Conservation (phyloP, 2,113 vertebrate genomes). For the Girardinichthys multiradiatus region DNA sequence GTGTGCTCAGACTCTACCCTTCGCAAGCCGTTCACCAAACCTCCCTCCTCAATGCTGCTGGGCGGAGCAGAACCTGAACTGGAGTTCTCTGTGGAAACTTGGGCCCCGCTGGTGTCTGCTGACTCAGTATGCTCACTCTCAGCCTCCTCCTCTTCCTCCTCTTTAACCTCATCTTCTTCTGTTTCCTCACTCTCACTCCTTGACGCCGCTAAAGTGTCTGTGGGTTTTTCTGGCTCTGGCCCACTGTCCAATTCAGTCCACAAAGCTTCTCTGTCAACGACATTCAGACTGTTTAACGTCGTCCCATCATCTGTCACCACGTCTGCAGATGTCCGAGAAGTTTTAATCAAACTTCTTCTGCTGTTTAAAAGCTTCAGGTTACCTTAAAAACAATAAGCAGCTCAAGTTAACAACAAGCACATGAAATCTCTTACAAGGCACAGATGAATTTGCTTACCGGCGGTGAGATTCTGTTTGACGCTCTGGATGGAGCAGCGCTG, state of each 20-base stretch:
- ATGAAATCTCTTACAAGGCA: not conserved
- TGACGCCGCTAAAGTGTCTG: constrained; percentile 50
- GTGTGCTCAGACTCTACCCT: constrained; percentile 89
- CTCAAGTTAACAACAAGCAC: not conserved
- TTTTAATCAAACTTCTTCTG: constrained; percentile 75
- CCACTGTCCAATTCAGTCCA: constrained; percentile 90
- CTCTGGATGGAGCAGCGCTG: constrained; percentile 88
- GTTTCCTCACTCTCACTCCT: constrained; percentile 74
- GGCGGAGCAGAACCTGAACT: constrained; percentile 86
- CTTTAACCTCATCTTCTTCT: constrained; percentile 36
- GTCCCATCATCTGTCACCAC: constrained; percentile 73
- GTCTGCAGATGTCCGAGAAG: constrained; percentile 48
- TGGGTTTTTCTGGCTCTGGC: constrained; percentile 69
- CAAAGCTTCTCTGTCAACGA: constrained; percentile 90
- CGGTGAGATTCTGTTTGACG: constrained; percentile 82
- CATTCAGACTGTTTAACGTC: constrained; percentile 78
- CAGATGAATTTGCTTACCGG: constrained; percentile 74
- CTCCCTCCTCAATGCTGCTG: constrained; percentile 73
- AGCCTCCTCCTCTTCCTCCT: constrained; percentile 59
- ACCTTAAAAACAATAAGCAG: constrained; percentile 59
- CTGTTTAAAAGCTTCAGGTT: constrained; percentile 68
- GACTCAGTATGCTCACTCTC: constrained; percentile 93
- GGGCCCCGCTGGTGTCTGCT: constrained; percentile 87
- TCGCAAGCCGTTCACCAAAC: constrained; percentile 66
- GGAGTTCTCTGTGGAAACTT: constrained; percentile 86